Evolutionary conservation across 2,888 invertebrate species (phyloP).

Genomic region (Carterocephalus palaemon): DNA sequence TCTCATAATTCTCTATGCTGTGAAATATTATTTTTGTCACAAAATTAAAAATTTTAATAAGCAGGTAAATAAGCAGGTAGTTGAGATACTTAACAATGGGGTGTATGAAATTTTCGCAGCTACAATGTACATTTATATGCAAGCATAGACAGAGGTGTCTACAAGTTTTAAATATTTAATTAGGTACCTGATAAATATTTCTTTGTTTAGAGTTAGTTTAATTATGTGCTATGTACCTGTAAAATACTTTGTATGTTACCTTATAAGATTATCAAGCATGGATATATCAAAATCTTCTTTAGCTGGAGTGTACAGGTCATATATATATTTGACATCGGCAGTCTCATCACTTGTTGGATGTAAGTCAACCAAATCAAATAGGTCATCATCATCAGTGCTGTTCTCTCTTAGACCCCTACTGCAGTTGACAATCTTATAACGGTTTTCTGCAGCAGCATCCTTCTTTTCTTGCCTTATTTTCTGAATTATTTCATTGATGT

Average conservation of each 20-base stretch:
- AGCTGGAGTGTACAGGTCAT: conserved; percentile 64
- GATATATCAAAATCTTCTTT: conserved; percentile 63
- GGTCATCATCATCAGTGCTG: conserved; percentile 35
- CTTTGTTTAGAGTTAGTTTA: too few species aligned
- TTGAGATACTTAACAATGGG: too few species aligned
- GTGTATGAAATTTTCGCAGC: too few species aligned
- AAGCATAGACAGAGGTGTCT: too few species aligned
- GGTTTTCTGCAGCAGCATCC: conserved; percentile 49
- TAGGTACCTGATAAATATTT: neutral
- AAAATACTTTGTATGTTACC: too few species aligned
- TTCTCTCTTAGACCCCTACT: conserved; percentile 55
- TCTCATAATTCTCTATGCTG: conserved; percentile 68
- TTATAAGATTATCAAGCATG: conserved; percentile 64
- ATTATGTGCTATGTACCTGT: too few species aligned
- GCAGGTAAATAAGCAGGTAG: neutral
- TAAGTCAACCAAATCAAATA: conserved; percentile 60
- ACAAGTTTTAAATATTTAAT: neutral
- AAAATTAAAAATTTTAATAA: neutral
- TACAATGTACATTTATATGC: too few species aligned
- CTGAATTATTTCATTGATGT: conserved; percentile 57
- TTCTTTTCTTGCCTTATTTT: conserved; percentile 65
- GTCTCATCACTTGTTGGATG: conserved; percentile 45
- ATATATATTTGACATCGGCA: conserved; percentile 54
- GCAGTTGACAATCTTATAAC: conserved; percentile 67
- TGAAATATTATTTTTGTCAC: conserved; percentile 10